Conservation (phyloP, 2,797 vertebrate genomes). For the Semaprochilodus insignis region DNA sequence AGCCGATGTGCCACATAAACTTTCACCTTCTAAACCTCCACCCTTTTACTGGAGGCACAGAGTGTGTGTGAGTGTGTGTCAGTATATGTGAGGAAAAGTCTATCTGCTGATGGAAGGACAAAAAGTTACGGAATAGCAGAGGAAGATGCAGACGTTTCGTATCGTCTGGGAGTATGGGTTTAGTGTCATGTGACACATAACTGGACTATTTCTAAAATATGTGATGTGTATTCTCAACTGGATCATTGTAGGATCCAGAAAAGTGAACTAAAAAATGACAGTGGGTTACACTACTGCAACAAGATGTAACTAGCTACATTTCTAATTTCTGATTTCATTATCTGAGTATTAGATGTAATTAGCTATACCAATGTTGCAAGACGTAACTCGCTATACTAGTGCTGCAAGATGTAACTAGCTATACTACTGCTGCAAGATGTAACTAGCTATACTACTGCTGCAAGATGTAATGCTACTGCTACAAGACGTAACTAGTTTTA, state of each 20-base stretch:
- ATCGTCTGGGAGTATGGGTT: neutral
- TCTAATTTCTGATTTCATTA: too few species aligned
- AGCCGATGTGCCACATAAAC: constrained; percentile 76
- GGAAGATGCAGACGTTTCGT: constrained; percentile 24
- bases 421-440: too few species aligned
- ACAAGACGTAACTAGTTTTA: too few species aligned
- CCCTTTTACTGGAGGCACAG: constrained; percentile 63
- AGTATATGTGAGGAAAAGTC: constrained; percentile 5
- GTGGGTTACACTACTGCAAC: neutral
- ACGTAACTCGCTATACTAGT: too few species aligned
- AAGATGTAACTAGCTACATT: neutral
- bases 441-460: too few species aligned
- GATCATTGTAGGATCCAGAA: neutral
- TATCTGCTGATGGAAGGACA: constrained; percentile 6
- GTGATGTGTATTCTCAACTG: neutral
- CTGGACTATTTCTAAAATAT: neutral
- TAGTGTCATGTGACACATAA: neutral
- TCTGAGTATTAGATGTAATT: too few species aligned
- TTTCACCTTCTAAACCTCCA: constrained; percentile 76
- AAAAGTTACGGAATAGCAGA: constrained; percentile 21
- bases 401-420: too few species aligned
- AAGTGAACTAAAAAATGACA: neutral
- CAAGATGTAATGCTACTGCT: too few species aligned
- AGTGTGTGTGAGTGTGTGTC: constrained; percentile 8
- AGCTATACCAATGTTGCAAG: too few species aligned